phyloP scores from a whole-genome alignment of 2,113 vertebrate genomes.

The human region DNA sequence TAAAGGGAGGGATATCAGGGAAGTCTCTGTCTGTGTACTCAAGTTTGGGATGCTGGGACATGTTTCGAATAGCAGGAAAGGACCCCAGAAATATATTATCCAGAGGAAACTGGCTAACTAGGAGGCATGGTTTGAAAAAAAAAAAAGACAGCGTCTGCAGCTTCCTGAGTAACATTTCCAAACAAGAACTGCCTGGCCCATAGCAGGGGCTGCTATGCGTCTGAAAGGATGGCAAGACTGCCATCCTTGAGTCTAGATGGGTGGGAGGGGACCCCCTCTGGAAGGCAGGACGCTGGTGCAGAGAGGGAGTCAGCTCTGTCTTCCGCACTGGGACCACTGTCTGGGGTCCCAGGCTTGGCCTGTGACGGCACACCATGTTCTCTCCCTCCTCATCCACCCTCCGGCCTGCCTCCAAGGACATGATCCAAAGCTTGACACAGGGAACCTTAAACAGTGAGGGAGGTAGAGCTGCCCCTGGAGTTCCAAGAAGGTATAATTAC shows the following conservation, averaged over 20 bases:
- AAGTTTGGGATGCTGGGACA: neutral
- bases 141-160: neutral
- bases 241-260: fast-evolving
- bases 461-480: neutral
- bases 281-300: fast-evolving
- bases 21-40: neutral
- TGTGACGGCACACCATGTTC: neutral
- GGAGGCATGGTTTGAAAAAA: neutral
- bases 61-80: neutral
- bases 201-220: neutral
- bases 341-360: neutral
- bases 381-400: neutral
- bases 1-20: neutral
- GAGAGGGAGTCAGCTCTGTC: neutral
- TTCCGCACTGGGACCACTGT: neutral
- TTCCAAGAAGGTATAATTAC: neutral
- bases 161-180: neutral
- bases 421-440: neutral
- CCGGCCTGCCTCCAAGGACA: neutral
- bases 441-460: neutral
- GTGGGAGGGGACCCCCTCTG: neutral
- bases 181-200: neutral
- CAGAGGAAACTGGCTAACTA: neutral
- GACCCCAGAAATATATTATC: neutral
- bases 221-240: neutral